Evolutionary conservation across 2,113 vertebrate species (phyloP).

Genomic region (Colaptes auratus): DNA sequence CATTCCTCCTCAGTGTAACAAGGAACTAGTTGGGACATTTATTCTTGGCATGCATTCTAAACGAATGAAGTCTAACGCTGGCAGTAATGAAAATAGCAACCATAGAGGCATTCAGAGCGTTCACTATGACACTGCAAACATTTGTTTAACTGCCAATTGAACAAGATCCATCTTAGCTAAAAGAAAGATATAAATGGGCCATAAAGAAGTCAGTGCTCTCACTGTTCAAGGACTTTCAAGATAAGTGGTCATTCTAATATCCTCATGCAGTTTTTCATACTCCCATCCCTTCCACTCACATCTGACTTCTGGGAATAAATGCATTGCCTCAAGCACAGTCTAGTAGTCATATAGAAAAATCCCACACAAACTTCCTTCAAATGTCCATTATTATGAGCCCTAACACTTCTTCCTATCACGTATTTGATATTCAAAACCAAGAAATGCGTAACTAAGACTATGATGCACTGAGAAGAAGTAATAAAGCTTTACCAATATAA

Average conservation of each 20-base stretch:
- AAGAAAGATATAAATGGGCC: slow-evolving; percentile 56
- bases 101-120: slow-evolving; percentile 37
- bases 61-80: slow-evolving; percentile 55
- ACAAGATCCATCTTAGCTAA: slow-evolving; percentile 50
- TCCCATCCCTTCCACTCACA: not conserved
- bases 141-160: slow-evolving; percentile 67
- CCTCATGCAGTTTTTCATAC: not conserved
- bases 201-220: slow-evolving; percentile 56
- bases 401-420: not conserved
- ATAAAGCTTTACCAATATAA: not conserved
- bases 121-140: slow-evolving; percentile 69
- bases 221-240: slow-evolving; percentile 57
- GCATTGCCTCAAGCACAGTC: not conserved
- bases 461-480: not conserved
- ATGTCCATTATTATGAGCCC: not conserved
- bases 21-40: slow-evolving; percentile 64
- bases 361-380: not conserved
- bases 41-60: slow-evolving; percentile 57
- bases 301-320: slow-evolving; percentile 27
- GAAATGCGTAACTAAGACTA: not conserved
- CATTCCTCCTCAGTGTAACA: slow-evolving; percentile 46
- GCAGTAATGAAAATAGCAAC: slow-evolving; percentile 71
- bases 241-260: slow-evolving; percentile 52
- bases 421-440: not conserved
- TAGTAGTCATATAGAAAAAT: not conserved